phyloP scores from a whole-genome alignment of 2,113 vertebrate species.

The Cephalopterus ornatus region DNA sequence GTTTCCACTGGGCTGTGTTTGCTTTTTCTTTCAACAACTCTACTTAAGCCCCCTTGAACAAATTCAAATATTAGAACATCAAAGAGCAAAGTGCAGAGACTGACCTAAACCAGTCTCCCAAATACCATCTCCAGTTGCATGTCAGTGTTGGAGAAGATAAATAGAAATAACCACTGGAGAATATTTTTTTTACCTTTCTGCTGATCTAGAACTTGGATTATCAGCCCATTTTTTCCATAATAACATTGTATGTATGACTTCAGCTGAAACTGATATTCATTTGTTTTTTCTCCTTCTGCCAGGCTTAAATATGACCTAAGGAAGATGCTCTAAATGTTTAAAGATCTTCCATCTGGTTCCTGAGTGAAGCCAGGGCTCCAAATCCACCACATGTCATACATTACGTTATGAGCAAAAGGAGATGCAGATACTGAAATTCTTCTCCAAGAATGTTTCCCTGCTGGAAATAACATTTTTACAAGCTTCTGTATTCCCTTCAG shows the following conservation, averaged over 20 bases:
- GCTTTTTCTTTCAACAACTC: neutral
- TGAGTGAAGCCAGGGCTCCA: neutral
- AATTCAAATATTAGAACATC: neutral
- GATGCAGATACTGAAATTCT: conserved; percentile 33
- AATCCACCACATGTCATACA: neutral
- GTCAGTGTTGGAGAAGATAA: neutral
- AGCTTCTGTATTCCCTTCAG: conserved; percentile 48
- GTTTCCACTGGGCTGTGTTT: neutral
- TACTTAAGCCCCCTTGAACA: neutral
- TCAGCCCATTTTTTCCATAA: neutral
- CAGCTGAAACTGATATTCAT: neutral
- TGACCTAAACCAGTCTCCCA: neutral
- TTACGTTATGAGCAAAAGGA: neutral
- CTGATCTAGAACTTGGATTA: neutral
- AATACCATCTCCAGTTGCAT: neutral
- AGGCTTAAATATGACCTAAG: neutral
- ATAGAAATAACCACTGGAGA: neutral
- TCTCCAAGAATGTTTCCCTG: conserved; percentile 13
- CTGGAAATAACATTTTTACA: conserved; percentile 63
- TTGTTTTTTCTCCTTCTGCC: neutral
- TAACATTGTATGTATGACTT: neutral
- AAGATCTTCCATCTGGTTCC: neutral
- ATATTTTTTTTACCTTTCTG: neutral
- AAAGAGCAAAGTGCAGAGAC: neutral
- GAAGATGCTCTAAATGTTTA: neutral